phyloP scores from a whole-genome alignment of 2,888 invertebrate genomes.

The Acleris sparsana region DNA sequence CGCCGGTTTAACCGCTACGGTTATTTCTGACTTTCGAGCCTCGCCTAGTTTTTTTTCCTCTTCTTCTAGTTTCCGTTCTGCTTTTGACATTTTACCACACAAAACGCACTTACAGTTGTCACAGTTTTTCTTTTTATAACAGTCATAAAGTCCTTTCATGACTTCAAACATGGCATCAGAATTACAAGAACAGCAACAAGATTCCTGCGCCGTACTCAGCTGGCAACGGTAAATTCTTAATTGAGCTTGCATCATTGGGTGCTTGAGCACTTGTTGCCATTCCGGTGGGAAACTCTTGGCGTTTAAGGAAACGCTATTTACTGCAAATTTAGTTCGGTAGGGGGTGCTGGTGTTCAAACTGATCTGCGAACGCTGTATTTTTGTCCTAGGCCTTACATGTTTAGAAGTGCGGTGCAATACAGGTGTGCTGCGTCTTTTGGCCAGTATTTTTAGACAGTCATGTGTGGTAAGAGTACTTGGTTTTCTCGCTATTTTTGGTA shows the following conservation, averaged over 20 bases:
- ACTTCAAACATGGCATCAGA: conserved; percentile 10
- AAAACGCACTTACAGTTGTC: conserved; percentile 1
- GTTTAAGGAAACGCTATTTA: conserved; percentile 1
- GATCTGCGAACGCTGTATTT: conserved; percentile 1
- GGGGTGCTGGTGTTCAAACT: conserved; percentile 2
- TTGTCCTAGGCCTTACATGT: neutral
- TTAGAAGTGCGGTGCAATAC: neutral
- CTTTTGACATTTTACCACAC: neutral
- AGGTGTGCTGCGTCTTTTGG: conserved; percentile 9
- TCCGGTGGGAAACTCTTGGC: neutral
- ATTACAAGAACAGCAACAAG: neutral
- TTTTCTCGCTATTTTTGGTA: neutral
- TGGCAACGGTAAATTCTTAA: conserved; percentile 13
- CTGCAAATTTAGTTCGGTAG: neutral
- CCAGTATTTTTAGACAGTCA: conserved; percentile 13
- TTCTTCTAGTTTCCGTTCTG: neutral
- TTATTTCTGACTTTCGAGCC: neutral
- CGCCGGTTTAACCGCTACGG: neutral
- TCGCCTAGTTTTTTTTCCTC: neutral
- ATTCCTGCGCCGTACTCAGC: neutral
- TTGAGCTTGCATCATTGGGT: conserved; percentile 13
- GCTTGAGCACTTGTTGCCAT: neutral
- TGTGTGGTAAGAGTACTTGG: neutral
- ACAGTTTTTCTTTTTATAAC: conserved; percentile 12
- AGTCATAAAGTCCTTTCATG: conserved; percentile 9